Conservation (phyloP, 2,113 vertebrate genomes). For the Oreochromis tanganicae region DNA sequence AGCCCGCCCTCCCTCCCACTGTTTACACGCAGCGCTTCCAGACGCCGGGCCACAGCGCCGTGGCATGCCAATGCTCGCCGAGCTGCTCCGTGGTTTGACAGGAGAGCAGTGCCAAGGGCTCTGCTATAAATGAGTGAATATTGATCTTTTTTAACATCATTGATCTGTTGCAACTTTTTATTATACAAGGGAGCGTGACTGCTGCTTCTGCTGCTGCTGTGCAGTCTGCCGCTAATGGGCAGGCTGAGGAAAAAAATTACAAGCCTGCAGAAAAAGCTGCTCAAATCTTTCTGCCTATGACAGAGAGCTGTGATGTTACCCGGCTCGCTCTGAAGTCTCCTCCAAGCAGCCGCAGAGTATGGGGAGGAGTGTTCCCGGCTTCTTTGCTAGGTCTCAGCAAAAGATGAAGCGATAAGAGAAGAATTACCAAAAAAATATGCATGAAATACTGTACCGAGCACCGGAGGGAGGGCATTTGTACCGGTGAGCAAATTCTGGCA, state of each 20-base stretch:
- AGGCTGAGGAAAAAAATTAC: not conserved
- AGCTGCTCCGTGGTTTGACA: slow-evolving; percentile 22
- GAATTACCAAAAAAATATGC: not conserved
- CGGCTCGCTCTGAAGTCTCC: slow-evolving; percentile 15
- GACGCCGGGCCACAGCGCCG: slow-evolving; percentile 4
- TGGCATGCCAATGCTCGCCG: slow-evolving; percentile 23
- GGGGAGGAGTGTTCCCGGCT: not conserved
- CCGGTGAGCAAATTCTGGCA: not conserved
- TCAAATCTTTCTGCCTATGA: slow-evolving; percentile 1
- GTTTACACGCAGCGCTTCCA: slow-evolving; percentile 33
- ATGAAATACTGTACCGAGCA: not conserved
- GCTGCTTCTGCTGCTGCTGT: not conserved
- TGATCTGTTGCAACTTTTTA: slow-evolving; percentile 23
- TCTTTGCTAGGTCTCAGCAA: slow-evolving; percentile 1
- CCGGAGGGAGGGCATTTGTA: slow-evolving; percentile 14
- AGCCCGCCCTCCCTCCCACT: slow-evolving; percentile 2
- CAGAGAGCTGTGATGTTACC: slow-evolving; percentile 12
- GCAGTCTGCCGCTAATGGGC: slow-evolving; percentile 10
- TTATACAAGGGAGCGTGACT: not conserved
- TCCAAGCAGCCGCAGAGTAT: not conserved
- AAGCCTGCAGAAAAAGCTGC: not conserved
- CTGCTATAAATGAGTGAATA: slow-evolving; percentile 22
- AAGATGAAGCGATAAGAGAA: slow-evolving; percentile 26
- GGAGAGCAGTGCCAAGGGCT: slow-evolving; percentile 15
- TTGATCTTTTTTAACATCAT: slow-evolving; percentile 27